Base-by-base conservation (phyloP, 2,113 vertebrate genomes). In the Xyrauchen texanus region DNA sequence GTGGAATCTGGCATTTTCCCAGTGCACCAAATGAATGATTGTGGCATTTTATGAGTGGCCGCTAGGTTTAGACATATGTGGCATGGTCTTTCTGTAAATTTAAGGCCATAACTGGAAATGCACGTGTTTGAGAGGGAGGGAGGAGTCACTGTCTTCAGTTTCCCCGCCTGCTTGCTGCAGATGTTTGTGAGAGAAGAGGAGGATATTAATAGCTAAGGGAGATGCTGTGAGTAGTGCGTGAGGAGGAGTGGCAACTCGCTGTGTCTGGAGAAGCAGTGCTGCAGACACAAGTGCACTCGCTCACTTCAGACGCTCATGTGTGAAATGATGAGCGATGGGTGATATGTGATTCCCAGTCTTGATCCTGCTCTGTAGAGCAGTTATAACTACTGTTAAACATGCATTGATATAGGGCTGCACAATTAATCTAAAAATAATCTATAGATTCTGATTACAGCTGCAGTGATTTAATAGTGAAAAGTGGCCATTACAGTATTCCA, bases 151-250 rank as follows among this genome's bases (percentile, higher is more conserved):
- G 85, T 87, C 72, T 83, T 74, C 6, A 64, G 85, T 90, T 85
- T 84, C 68, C 70, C 80, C 64, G 79, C 65, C 66, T 46, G 78
- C 81, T 49, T 46, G 58, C 82, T 87, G 87, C 88, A 89, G 85
- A 85, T 87, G 88, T 85, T 87, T 76, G 78, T 80, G 83, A 74
- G 87, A 81, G 61, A 52, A 83, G 83, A 84, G 85, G 83, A 78
- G 34, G 81, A 81, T 90, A 90, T 90, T 89, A 88, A 85, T 89
- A 90, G 88, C 84, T 62, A 68, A 11, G 52, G 63, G 81, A 75
- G 83, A 79, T 77, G 77, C 68, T 53, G 68, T 78, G 62, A 46
- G 64, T 65, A 13, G 65, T 62, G 52, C 68, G 76, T 72, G 62
- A 52, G 63, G 45, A 68, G 70, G 69, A 71, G 55, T 60, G 67